phyloP scores from a whole-genome alignment of 2,888 invertebrate species.

The Tipula helvola region DNA sequence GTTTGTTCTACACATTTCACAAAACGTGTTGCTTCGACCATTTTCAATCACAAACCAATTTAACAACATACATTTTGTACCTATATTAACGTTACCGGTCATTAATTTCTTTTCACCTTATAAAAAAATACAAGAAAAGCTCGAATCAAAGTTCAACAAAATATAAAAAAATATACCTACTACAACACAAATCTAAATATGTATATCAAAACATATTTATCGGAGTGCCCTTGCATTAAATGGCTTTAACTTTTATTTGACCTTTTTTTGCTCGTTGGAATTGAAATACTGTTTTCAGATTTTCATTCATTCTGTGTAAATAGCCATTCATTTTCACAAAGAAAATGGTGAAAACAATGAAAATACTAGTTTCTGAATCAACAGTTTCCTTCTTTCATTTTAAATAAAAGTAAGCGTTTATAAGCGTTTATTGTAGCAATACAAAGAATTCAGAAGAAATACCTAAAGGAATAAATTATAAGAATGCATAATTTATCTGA shows the following conservation, averaged over 20 bases:
- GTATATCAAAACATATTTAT: neutral
- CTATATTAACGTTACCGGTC: neutral
- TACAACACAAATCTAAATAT: neutral
- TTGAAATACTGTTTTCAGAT: neutral
- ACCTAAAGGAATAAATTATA: no score
- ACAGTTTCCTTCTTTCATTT: neutral
- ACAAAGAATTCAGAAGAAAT: no score
- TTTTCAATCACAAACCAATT: neutral
- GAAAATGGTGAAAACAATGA: neutral
- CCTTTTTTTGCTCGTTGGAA: neutral
- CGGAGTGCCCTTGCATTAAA: neutral
- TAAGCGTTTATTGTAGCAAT: neutral
- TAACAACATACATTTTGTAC: neutral
- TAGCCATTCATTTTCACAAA: neutral
- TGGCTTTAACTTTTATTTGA: neutral
- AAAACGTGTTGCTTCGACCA: neutral
- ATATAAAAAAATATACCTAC: neutral
- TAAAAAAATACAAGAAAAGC: neutral
- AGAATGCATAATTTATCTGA: no score
- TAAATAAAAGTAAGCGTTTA: neutral
- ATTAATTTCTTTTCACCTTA: neutral
- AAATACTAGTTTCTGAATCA: neutral
- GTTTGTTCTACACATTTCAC: neutral
- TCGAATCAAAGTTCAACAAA: neutral
- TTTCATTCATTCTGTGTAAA: neutral